Base-by-base conservation (phyloP, 2,888 invertebrate species). In the Tinea trinotella region DNA sequence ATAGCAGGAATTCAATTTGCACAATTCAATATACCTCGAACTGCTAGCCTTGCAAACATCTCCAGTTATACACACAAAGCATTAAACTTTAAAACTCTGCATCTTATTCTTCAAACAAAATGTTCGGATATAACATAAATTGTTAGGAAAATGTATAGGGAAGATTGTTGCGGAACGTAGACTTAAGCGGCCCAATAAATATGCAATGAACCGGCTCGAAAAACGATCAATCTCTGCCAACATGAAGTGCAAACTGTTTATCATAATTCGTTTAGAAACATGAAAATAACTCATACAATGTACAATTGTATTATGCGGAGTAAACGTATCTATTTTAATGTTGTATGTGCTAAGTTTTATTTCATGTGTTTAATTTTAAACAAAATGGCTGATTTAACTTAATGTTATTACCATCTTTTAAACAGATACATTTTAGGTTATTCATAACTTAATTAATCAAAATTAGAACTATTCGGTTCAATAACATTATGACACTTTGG, bases 171-270 rank as follows among this genome's bases (percentile, higher is more conserved):
- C 15, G 17, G 17, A 52, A 34, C 17, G 30, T 52, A 19, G 40
- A 53, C 52, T 53, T 70, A 67, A 68, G 64, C 66, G 67, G 58
- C 59, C 62, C 73, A 71, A 76, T 76, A 75, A 75, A 78, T 77
- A 78, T 74, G 71, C 76, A 70, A 73, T 70, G 74, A 71, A 66
- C 60, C 65, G 59, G 60, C 61, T 62, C 62, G 61, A 58, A 59
- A 56, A 62, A 61, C 71, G 68, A 76, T 75, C 72, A 73, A 72
- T 76, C 73, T 59, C 66, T 67, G 71, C 69, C 74, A 65, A 59
- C 60, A 58, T 59, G 61, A 55, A 70, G 65, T 70, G 70, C 68
- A 70, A 70, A 69, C 71, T 70, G 67, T 74, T 75, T 75, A 75
- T 71, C 74, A 76, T 74, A 76, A 72, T 70, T 67, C 63, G 60